Percentiles rank a stretch among this genome's conserved stretches.
phyloP scores from a whole-genome alignment of 2,113 vertebrate genomes.

The Rousettus leschenaultii region DNA sequence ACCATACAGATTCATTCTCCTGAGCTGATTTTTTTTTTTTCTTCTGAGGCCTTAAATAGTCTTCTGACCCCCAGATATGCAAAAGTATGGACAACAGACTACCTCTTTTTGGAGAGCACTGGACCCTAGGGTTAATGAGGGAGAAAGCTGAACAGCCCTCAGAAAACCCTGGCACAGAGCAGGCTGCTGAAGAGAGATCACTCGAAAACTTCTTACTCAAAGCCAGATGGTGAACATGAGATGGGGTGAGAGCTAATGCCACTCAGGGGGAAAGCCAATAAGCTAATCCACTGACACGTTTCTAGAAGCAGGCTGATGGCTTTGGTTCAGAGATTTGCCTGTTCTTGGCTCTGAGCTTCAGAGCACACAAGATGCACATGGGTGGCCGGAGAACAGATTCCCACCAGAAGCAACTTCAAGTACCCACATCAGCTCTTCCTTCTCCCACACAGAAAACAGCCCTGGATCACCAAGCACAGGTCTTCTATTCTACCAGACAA shows the following conservation, averaged over 20 bases:
- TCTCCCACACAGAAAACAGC: not conserved
- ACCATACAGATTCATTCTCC: not conserved
- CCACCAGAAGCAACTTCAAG: not conserved
- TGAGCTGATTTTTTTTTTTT: not conserved
- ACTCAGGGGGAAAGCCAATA: constrained; percentile 67
- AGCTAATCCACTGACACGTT: constrained; percentile 63
- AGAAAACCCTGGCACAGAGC: constrained; percentile 59
- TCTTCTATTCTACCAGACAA: not conserved
- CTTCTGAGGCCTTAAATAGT: not conserved
- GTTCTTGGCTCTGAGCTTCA: constrained; percentile 41
- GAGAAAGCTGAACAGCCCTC: constrained; percentile 13
- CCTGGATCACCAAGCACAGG: not conserved
- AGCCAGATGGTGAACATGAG: constrained; percentile 75
- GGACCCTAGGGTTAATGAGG: not conserved
- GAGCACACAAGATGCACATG: not conserved
- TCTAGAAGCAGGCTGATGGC: constrained; percentile 45
- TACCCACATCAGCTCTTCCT: not conserved
- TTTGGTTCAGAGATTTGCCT: constrained; percentile 53
- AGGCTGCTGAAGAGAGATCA: constrained; percentile 61
- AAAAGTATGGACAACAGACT: not conserved
- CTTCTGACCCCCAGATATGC: not conserved
- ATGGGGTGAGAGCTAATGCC: constrained; percentile 68
- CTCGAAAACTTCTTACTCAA: constrained; percentile 60
- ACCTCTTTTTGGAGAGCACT: not conserved
- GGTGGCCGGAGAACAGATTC: not conserved